Base-by-base conservation (phyloP, 1,140 invertebrate genomes). In the Cyclina sinensis region DNA sequence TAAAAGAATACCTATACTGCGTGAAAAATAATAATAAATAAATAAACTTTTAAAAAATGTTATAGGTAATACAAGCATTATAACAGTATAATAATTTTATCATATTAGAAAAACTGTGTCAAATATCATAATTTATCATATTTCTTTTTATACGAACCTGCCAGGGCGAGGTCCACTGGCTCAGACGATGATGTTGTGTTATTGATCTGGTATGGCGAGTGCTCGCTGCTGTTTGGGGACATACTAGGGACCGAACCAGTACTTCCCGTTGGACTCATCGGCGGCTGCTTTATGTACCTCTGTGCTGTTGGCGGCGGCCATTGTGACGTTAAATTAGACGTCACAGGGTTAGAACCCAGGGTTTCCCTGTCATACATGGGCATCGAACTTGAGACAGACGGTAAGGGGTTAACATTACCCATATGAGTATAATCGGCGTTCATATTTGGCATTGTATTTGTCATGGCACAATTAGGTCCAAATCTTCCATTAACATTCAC, bases 191-290 rank as follows among this genome's bases (percentile, higher is more conserved):
- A 84, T n/a, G 92, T 65, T 11, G 90, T 62, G 14, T 84, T 90
- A 80, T 91, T 89, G 27, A 87, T 54, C 27, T 90, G 91, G 76
- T 93, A 94, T 9, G 93, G 93, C 32, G 93, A 92, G 57, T 91
- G 91, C 65, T 94, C 93, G 30, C 90, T 91, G 88, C 92, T 92
- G 12, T 92, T 90, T 9, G 95, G 94, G 0, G 94, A 95, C 90
- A 95, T 91, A 79, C 94, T 95, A 7, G 95, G 93, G 24, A 95
- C 85, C 5, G 94, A 95, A 30, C 93, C 94, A n/a, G 95, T 94
- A 90, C 94, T 95, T 54, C 94, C 94, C 1, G 94, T 91, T 0
- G 95, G 94, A 78, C 94, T 95, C 74, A 95, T 90, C 0, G 94
- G 93, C 81, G 95, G 94, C 87, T 95, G 93, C 59, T 95, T 95